Conservation (phyloP, 2,797 vertebrate genomes). For the Myotis vivesi region DNA sequence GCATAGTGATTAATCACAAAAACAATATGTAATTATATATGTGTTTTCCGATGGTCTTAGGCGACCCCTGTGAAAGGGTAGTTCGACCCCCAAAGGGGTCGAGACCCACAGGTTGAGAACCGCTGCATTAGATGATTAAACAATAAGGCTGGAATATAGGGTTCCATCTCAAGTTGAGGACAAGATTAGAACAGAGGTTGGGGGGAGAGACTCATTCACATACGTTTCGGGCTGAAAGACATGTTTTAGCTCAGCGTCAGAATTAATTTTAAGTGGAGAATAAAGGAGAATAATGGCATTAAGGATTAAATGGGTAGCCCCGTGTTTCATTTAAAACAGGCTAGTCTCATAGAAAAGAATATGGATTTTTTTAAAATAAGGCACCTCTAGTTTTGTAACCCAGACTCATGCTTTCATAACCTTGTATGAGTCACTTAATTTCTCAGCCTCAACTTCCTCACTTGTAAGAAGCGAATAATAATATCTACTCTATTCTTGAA, state of each 20-base stretch:
- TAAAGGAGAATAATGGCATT: background rate
- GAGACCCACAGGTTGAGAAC: no score
- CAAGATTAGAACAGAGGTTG: background rate
- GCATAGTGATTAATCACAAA: no score
- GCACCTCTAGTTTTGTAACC: background rate
- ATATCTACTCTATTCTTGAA: background rate
- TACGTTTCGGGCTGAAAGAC: background rate
- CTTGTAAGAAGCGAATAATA: background rate
- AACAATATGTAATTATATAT: no score
- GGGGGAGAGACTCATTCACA: background rate
- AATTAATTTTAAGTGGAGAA: constrained; percentile 21
- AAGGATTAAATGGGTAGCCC: background rate
- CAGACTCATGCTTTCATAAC: background rate
- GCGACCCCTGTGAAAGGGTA: no score
- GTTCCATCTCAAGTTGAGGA: background rate
- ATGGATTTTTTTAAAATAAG: background rate
- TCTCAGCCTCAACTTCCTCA: background rate
- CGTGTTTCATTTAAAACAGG: background rate
- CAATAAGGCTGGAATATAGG: background rate
- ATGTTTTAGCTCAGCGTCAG: background rate
- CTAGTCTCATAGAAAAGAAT: background rate
- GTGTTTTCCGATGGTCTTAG: no score
- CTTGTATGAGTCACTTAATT: background rate
- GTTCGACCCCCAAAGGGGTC: no score
- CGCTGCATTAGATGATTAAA: background rate